Evolutionary conservation across 2,888 invertebrate species (phyloP), one percentile per base, ranked within the genome.

Genomic region (Myathropa florea): DNA sequence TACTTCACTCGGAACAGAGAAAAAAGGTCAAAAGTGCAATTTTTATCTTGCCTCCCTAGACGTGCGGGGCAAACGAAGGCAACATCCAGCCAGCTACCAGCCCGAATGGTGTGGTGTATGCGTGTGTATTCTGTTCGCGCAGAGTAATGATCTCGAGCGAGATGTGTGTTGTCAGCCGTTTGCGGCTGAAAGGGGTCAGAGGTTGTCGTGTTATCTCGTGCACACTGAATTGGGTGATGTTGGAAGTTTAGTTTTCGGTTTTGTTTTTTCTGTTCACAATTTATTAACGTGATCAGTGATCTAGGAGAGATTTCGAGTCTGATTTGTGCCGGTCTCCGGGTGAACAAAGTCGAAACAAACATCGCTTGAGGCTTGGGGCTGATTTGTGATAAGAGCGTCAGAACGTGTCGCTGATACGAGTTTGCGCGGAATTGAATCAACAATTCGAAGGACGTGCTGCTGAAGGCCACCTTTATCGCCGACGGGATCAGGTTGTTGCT

Each of bases 1-100:
- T 59, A 23, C 14, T n/a, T 46, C 46, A 46, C n/a, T 30, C 9
- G 33, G 33, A 10, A 12, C 12, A 7, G 26, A 21, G n/a, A 71
- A 61, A 71, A 85, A 85, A 85, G 84, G 77, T 85, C 84, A 77
- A 81, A 72, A 85, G 84, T 81, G 81, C 84, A 85, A 77, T 85
- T 85, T 85, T 81, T 81, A 77, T 81, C 84, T 81, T 53, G 23
- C 21, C 28, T n/a, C 39, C 12, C 53, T n/a, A 24, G 24, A 18
- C 9, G 4, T 18, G 3, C 55, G 7, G 46, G 18, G 18, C 26
- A 36, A 24, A 26, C 64, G 57, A 36, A 78, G 63, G 46, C 63
- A 59, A 12, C 33, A 3, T 3, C 33, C 33, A 33, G 33, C 33
- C 30, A 70, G 59, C 78, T 64, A 46, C 71, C 59, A 14, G 39